Conservation (phyloP, 2,113 vertebrate genomes). For the Eonycteris spelaea region DNA sequence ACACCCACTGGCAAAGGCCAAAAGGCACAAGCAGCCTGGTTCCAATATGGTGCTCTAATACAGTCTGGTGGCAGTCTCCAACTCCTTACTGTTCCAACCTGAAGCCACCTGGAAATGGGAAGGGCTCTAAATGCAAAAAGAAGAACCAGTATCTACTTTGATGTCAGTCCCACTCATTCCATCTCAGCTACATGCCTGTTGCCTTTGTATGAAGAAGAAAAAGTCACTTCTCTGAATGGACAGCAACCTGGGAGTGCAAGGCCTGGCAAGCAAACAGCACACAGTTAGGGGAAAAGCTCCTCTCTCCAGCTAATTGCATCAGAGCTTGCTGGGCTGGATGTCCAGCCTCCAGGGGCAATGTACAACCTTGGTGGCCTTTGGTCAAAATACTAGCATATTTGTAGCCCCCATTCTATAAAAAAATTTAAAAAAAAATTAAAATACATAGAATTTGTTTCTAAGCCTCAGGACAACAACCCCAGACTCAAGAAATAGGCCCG, state of each 20-base stretch:
- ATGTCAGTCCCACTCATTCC: background rate
- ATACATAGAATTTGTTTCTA: background rate
- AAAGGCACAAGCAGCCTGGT: background rate
- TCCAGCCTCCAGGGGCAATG: background rate
- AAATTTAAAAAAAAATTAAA: background rate
- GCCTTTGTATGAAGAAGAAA: background rate
- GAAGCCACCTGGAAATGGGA: background rate
- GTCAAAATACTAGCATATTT: background rate
- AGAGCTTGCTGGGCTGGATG: background rate
- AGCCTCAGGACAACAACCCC: background rate
- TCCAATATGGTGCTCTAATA: background rate
- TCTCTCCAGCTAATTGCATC: background rate
- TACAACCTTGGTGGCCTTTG: background rate
- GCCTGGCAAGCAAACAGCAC: background rate
- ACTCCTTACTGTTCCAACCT: background rate
- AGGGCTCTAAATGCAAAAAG: background rate
- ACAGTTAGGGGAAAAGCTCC: background rate
- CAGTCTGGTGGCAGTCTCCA: background rate
- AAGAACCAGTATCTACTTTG: background rate
- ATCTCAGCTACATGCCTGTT: background rate
- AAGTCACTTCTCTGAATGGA: background rate
- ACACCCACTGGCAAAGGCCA: slow-evolving; percentile 45
- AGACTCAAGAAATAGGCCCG: background rate
- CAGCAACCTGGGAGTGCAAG: background rate
- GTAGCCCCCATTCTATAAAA: background rate